Evolutionary conservation across 2,888 invertebrate species (phyloP).

Genomic region (Elegia similella): DNA sequence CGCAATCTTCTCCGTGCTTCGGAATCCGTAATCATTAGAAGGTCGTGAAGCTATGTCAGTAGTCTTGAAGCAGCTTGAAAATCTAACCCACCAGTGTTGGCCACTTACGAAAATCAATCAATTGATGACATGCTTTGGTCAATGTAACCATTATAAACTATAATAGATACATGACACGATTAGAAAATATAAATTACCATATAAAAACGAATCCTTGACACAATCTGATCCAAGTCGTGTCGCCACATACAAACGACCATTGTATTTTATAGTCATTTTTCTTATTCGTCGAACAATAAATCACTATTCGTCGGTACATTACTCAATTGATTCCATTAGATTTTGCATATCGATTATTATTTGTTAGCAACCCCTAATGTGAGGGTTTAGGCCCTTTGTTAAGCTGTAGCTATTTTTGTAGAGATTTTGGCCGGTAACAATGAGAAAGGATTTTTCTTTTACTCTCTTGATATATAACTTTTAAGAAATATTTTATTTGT

Average conservation of each 20-base stretch:
- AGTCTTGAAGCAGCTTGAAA: too few species aligned
- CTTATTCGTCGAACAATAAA: constrained; percentile 73
- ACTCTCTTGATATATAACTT: too few species aligned
- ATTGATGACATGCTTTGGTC: neutral
- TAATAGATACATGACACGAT: neutral
- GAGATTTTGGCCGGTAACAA: neutral
- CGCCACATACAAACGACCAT: constrained; percentile 40
- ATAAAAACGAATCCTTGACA: neutral
- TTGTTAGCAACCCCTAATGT: constrained; percentile 29
- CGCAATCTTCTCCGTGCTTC: too few species aligned
- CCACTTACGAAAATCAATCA: too few species aligned
- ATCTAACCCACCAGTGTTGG: too few species aligned
- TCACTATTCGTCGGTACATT: constrained; percentile 74
- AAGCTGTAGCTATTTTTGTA: neutral
- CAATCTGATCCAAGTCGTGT: constrained; percentile 32
- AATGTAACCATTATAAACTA: neutral
- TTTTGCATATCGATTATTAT: constrained; percentile 74
- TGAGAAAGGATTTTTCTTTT: neutral
- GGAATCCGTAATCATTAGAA: too few species aligned
- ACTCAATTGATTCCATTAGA: constrained; percentile 77
- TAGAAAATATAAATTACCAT: too few species aligned
- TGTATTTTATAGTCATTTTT: constrained; percentile 76
- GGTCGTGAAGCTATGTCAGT: too few species aligned
- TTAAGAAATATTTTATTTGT: too few species aligned
- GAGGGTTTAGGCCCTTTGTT: neutral